These are phyloP conservation scores for Ailurus styani DNA, from an alignment of 2,113 vertebrate species.

Conservation along the genomic window DNA sequence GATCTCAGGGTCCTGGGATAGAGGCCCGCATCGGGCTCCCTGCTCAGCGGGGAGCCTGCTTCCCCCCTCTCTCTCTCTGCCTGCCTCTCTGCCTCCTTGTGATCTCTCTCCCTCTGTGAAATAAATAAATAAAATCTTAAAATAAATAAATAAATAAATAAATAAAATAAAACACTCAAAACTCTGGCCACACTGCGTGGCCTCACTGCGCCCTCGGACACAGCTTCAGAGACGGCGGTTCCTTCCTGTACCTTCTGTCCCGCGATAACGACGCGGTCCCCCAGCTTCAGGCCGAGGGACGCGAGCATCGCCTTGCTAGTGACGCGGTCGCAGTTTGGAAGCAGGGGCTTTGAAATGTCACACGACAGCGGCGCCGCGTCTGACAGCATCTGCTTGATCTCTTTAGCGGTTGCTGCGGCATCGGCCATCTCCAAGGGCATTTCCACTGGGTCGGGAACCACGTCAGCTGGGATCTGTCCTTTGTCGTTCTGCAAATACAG, in stretches of 20 bases:
- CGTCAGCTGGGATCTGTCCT: slow-evolving; percentile 91
- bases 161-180: neutral
- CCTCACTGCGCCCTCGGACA: neutral
- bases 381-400: slow-evolving; percentile 88
- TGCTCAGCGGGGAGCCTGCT: too few species aligned
- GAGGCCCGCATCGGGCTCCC: too few species aligned
- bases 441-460: slow-evolving; percentile 94
- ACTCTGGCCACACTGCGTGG: neutral
- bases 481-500: slow-evolving; percentile 88
- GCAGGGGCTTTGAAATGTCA: slow-evolving; percentile 76
- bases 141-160: too few species aligned
- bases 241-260: slow-evolving; percentile 91
- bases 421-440: slow-evolving; percentile 97
- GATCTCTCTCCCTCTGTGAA: too few species aligned
- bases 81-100: too few species aligned
- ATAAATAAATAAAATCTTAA: too few species aligned
- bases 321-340: slow-evolving; percentile 75
- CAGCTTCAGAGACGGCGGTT: fast-evolving
- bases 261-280: slow-evolving; percentile 95
- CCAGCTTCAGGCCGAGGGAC: slow-evolving; percentile 89
- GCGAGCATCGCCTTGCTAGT: slow-evolving; percentile 84
- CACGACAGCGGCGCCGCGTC: slow-evolving; percentile 85
- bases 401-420: slow-evolving; percentile 91
- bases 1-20: too few species aligned
- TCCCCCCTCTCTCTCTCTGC: too few species aligned